A percentile compares a stretch with the other conserved stretches of the same genome.
phyloP scores from a whole-genome alignment of 2,113 vertebrate genomes.

The Apaloderma vittatum region DNA sequence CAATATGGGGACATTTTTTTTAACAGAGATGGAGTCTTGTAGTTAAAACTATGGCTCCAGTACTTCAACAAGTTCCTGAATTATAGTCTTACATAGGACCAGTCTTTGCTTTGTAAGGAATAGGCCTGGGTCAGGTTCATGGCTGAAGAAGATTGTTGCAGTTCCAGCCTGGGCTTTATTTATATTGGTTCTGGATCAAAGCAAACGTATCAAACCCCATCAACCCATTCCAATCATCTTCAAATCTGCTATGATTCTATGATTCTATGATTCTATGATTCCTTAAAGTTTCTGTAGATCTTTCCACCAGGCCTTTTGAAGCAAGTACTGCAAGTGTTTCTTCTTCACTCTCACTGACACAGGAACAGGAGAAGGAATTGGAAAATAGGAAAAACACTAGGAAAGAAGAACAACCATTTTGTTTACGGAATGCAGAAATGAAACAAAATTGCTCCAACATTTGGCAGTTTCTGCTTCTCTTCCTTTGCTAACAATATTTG shows the following conservation, averaged over 20 bases:
- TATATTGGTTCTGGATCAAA: neutral
- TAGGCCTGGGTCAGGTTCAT: fast-evolving
- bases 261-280: no score
- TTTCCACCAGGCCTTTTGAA: neutral
- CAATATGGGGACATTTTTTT: neutral
- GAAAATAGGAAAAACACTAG: neutral
- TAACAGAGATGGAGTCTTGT: neutral
- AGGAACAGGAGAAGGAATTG: neutral
- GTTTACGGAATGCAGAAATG: neutral
- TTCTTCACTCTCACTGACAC: neutral
- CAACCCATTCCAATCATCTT: neutral
- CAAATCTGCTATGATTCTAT: no score
- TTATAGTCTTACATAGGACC: fast-evolving
- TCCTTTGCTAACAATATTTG: neutral
- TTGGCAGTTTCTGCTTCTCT: neutral
- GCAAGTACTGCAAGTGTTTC: neutral
- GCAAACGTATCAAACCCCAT: neutral
- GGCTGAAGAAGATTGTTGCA: neutral
- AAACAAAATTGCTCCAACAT: neutral
- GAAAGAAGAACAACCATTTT: neutral
- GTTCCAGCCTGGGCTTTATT: neutral
- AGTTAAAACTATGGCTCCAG: neutral
- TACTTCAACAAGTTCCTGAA: neutral
- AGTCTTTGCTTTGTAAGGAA: neutral
- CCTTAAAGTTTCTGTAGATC: neutral